phyloP scores from a whole-genome alignment of 2,797 vertebrate species.

The Mastacembelus armatus region DNA sequence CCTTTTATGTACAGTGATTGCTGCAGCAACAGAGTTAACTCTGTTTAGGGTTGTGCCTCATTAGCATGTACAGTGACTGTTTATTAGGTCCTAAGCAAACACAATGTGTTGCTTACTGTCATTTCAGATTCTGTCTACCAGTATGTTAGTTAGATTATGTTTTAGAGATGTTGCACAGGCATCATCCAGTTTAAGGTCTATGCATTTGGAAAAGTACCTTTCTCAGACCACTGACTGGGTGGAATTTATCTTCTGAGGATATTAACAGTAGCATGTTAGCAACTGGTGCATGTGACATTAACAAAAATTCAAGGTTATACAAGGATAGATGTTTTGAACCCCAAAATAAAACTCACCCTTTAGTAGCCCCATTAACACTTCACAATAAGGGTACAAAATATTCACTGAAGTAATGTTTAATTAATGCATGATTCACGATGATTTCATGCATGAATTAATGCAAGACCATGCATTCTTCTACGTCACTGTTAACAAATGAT shows the following conservation, averaged over 20 bases:
- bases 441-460: too few species aligned
- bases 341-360: too few species aligned
- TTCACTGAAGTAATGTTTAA: too few species aligned
- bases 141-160: conserved; percentile 51
- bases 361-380: too few species aligned
- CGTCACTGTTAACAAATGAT: too few species aligned
- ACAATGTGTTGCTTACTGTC: conserved; percentile 37
- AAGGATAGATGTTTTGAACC: conserved; percentile 58
- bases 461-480: too few species aligned
- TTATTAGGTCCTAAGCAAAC: conserved; percentile 11
- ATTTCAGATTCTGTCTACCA: conserved; percentile 26
- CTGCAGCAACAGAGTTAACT: background rate
- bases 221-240: conserved; percentile 75
- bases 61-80: conserved; percentile 14
- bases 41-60: background rate
- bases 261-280: conserved; percentile 76
- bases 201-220: conserved; percentile 71
- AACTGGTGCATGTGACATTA: conserved; percentile 69
- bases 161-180: conserved; percentile 47
- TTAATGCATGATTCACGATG: too few species aligned
- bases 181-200: conserved; percentile 51
- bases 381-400: too few species aligned
- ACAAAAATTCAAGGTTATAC: conserved; percentile 62
- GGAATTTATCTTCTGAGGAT: conserved; percentile 83
- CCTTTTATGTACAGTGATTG: conserved; percentile 8